Base-by-base conservation (phyloP, 2,888 invertebrate genomes). In the Eurytoma adleriae region DNA sequence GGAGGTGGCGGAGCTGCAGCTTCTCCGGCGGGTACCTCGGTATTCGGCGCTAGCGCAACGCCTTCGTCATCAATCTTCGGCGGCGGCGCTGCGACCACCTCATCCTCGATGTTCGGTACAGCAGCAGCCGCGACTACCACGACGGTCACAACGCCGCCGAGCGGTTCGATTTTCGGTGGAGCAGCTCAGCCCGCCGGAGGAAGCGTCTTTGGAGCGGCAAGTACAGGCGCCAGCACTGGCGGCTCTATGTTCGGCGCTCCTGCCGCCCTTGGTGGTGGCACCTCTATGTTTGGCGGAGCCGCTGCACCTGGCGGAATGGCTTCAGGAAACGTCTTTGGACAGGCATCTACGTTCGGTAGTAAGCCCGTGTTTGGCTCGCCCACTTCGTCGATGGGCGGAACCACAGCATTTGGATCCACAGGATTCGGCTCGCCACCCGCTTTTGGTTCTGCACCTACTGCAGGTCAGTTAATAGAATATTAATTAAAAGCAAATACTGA, bases 301-400 rank as follows among this genome's bases (percentile, higher is more conserved):
- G 61, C 83, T 1, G 70, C 82, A 30, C 79, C 82, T 82, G 78
- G 74, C 2, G 81, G 64, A 2, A 69, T 78, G 12, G 75, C 61
- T 7, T 68, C 82, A 3, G 78, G 83, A 27, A 68, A 88, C 0
- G 82, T 84, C 0, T 90, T 90, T 52, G 88, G 90, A 12, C 88
- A 88, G 54, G 30, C 87, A 50, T 78, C 89, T 0, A 72, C 87
- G 2, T 90, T 91, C 78, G 88, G 88, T 5, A 59, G 85, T 0
- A 88, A 88, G 76, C 86, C 90, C 13, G 85, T 86, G 2, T 90
- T 90, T 72, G 89, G 89, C 12, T 83, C 86, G 14, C 48, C 84
- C 16, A 12, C 74, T 0, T 20, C 57, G 20, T 62, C 59, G 20
- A 71, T 75, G 40, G 76, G 61, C 1, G 64, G 74, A 82, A 10